Conservation (phyloP, 2,113 vertebrate species). For the Dicrurus megarhynchus region DNA sequence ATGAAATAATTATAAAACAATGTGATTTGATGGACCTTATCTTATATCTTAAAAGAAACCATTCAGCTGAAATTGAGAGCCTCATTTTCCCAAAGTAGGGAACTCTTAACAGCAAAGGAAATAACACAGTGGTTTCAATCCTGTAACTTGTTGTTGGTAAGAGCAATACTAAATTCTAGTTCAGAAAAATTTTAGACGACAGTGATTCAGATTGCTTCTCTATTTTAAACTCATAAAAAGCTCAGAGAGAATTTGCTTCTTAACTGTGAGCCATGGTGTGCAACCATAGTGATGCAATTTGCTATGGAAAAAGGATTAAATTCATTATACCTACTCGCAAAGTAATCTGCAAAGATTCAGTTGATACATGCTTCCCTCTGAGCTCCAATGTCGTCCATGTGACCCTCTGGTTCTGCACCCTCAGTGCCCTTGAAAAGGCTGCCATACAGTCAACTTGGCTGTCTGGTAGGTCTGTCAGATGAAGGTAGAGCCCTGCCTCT, state of each 20-base stretch:
- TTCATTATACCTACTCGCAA: background rate
- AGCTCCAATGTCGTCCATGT: background rate
- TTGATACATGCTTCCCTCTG: background rate
- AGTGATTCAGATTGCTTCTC: background rate
- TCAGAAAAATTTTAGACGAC: background rate
- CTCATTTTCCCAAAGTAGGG: background rate
- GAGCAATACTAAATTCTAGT: background rate
- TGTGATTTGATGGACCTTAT: background rate
- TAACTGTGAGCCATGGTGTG: background rate
- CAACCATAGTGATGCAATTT: background rate
- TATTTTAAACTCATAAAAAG: background rate
- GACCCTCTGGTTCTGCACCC: background rate
- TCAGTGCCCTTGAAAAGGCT: background rate
- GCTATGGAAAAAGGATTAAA: background rate
- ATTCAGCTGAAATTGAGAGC: background rate
- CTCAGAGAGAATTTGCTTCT: background rate
- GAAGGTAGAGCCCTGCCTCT: background rate
- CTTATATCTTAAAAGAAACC: background rate
- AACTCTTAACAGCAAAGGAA: background rate
- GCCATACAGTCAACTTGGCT: background rate
- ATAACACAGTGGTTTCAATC: background rate
- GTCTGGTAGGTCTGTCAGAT: background rate
- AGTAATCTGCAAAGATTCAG: background rate
- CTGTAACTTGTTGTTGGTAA: background rate
- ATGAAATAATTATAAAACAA: background rate